Percentiles rank a stretch among this genome's conserved stretches.
Evolutionary conservation across 2,113 vertebrate species (phyloP).

Genomic region (Fukomys damarensis): DNA sequence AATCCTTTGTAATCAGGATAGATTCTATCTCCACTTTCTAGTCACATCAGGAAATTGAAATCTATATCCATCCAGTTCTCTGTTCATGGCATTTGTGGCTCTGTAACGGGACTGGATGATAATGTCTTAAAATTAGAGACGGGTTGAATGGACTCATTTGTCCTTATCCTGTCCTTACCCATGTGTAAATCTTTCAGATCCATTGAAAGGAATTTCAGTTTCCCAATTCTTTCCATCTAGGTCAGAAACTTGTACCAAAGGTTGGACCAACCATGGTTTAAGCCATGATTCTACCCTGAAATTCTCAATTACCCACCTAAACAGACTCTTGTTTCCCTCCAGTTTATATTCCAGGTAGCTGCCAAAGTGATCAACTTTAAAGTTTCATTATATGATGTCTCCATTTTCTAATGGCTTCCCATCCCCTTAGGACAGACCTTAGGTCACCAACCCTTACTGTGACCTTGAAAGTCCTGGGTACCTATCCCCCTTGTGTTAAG

Average conservation of each 20-base stretch:
- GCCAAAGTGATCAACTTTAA: background rate
- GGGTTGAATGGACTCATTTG: background rate
- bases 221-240: background rate
- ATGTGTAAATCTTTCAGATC: background rate
- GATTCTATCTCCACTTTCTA: background rate
- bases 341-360: background rate
- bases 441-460: background rate
- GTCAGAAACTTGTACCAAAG: background rate
- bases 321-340: background rate
- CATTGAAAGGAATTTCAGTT: background rate
- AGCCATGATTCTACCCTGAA: background rate
- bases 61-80: background rate
- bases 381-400: background rate
- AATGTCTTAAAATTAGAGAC: background rate
- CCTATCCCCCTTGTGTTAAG: background rate
- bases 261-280: background rate
- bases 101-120: background rate
- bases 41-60: background rate
- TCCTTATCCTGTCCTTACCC: background rate
- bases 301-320: background rate
- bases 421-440: background rate
- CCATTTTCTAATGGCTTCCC: background rate
- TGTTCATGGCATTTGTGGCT: background rate
- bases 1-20: background rate
- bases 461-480: background rate